Conservation (phyloP, 2,888 invertebrate species). For the Aporophyla lueneburgensis region DNA sequence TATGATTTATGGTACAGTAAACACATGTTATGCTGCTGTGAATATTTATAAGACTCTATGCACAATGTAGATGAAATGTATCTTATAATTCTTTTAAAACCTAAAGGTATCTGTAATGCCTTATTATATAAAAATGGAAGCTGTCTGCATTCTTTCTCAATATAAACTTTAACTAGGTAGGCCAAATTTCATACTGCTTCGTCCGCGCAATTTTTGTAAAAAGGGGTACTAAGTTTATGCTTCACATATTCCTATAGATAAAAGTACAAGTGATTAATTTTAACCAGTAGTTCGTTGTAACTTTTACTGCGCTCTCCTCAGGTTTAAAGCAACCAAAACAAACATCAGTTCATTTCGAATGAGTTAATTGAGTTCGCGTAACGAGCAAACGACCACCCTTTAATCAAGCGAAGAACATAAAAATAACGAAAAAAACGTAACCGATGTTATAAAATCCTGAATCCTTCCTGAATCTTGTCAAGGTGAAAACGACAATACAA, state of each 20-base stretch:
- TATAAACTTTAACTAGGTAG: too few relatives aligned
- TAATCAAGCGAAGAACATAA: conserved; percentile 19
- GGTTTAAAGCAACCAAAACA: conserved; percentile 27
- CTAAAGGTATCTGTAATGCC: too few relatives aligned
- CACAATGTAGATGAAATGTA: background rate
- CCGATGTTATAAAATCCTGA: background rate
- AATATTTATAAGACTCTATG: conserved; percentile 4
- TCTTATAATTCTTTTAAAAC: too few relatives aligned
- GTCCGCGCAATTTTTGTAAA: too few relatives aligned
- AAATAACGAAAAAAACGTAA: background rate
- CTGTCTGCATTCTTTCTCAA: too few relatives aligned
- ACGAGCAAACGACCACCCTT: conserved; percentile 21
- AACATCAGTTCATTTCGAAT: conserved; percentile 27
- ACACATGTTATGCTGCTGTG: conserved; percentile 6
- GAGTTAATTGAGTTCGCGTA: conserved; percentile 27
- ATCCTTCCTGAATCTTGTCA: background rate
- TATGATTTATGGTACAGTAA: conserved; percentile 25
- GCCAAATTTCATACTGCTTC: too few relatives aligned
- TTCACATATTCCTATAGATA: too few relatives aligned
- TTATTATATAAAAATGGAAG: too few relatives aligned
- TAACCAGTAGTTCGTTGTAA: background rate
- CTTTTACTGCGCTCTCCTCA: background rate
- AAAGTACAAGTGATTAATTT: background rate
- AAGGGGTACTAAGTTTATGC: too few relatives aligned
- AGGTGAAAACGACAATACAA: too few relatives aligned